These are phyloP conservation scores for Hymenochirus boettgeri DNA, from an alignment of 2,113 vertebrate species.

Conservation along the genomic window DNA sequence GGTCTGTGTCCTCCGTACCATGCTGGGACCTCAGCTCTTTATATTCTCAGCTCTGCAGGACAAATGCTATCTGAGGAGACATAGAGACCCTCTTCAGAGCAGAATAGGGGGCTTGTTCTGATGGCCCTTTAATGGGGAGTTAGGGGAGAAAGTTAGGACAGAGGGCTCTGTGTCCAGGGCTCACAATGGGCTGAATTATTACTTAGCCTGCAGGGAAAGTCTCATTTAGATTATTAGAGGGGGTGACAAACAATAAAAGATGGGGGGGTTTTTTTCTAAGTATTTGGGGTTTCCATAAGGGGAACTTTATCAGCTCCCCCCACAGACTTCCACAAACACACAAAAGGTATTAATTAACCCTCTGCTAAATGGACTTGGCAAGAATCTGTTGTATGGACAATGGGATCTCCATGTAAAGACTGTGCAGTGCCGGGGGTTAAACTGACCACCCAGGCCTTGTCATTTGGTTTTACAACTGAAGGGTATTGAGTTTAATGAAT, in stretches of 20 bases:
- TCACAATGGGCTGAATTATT: slow-evolving; percentile 77
- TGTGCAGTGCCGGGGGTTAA: too few species aligned
- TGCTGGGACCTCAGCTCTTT: slow-evolving; percentile 76
- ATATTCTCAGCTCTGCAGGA: slow-evolving; percentile 82
- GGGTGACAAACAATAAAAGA: slow-evolving; percentile 49
- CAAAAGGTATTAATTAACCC: too few species aligned
- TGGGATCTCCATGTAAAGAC: too few species aligned
- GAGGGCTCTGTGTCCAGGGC: slow-evolving; percentile 79
- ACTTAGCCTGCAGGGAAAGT: slow-evolving; percentile 56
- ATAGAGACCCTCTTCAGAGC: slow-evolving; percentile 93
- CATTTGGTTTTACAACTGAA: too few species aligned
- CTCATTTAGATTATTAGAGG: slow-evolving; percentile 28
- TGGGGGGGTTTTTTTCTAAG: too few species aligned
- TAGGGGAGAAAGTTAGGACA: slow-evolving; percentile 66
- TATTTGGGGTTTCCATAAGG: slow-evolving; percentile 29
- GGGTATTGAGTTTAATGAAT: too few species aligned
- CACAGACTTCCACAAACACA: too few species aligned
- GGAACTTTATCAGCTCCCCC: too few species aligned
- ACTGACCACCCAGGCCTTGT: too few species aligned
- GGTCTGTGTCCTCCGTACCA: slow-evolving; percentile 72
- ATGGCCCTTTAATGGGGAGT: slow-evolving; percentile 77
- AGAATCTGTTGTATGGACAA: too few species aligned
- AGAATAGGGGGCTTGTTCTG: slow-evolving; percentile 91
- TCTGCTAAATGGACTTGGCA: too few species aligned
- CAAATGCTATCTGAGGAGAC: slow-evolving; percentile 91